These are phyloP conservation scores for Lypha dubia DNA, from an alignment of 2,888 invertebrate species.

Conservation along the genomic window DNA sequence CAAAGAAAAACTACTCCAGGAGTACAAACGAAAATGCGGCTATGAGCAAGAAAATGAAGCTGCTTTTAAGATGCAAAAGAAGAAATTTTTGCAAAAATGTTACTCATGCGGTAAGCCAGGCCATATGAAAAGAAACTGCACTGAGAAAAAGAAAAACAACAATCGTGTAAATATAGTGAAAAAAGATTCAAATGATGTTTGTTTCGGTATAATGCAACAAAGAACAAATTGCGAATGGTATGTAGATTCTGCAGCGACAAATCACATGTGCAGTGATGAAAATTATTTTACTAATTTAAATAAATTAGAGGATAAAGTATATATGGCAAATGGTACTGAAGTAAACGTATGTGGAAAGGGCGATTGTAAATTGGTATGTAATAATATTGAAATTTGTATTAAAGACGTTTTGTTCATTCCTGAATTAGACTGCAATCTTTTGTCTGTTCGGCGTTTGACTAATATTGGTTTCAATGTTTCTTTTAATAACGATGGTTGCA, in stretches of 20 bases:
- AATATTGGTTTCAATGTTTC: too few species aligned
- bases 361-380: constrained; percentile 14
- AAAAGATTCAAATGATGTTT: neutral
- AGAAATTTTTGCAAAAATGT: constrained; percentile 39
- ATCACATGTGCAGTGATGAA: constrained; percentile 26
- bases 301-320: constrained; percentile 5
- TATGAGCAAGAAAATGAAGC: constrained; percentile 15
- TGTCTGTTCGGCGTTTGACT: constrained; percentile 2
- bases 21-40: constrained; percentile 22
- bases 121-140: constrained; percentile 38
- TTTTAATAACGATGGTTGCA: too few species aligned
- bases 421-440: constrained; percentile 22
- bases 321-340: constrained; percentile 28
- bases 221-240: constrained; percentile 16
- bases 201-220: constrained; percentile 36
- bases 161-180: too few species aligned
- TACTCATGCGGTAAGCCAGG: constrained; percentile 41
- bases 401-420: constrained; percentile 22
- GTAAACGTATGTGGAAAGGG: too few species aligned
- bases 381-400: constrained; percentile 19
- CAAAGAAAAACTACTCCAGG: too few species aligned
- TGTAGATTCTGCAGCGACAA: too few species aligned
- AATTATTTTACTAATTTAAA: constrained; percentile 27
- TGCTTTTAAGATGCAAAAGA: constrained; percentile 41
- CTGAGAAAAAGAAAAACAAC: neutral